phyloP scores from a whole-genome alignment of 2,888 invertebrate species.

The Ophonus ardosiacus region DNA sequence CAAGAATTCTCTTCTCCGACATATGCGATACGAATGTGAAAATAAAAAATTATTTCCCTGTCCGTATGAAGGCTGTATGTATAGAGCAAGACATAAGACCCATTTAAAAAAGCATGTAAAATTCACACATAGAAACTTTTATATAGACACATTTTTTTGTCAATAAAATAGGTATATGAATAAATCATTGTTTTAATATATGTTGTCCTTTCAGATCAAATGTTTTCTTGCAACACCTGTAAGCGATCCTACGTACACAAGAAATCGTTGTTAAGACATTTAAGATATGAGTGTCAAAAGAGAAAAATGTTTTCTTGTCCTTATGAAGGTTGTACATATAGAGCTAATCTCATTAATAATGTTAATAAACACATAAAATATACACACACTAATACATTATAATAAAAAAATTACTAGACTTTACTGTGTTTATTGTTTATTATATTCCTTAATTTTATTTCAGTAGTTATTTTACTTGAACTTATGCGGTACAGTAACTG shows the following conservation, averaged over 20 bases:
- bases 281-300: constrained; percentile 81
- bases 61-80: constrained; percentile 12
- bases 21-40: constrained; percentile 77
- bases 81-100: constrained; percentile 67
- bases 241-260: constrained; percentile 70
- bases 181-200: background rate
- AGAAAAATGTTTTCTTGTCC: background rate
- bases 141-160: background rate
- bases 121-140: background rate
- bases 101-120: constrained; percentile 66
- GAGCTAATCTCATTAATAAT: background rate
- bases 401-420: too few relatives aligned
- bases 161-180: background rate
- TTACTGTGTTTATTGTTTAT: too few relatives aligned
- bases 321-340: background rate
- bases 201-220: background rate
- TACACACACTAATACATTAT: too few relatives aligned
- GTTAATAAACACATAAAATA: too few relatives aligned
- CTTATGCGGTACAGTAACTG: too few relatives aligned
- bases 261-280: constrained; percentile 76
- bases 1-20: background rate
- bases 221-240: constrained; percentile 69
- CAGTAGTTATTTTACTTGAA: too few relatives aligned
- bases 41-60: constrained; percentile 74
- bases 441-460: too few relatives aligned